Conservation (phyloP, 2,888 invertebrate genomes). For the Rhamnusium bicolor region DNA sequence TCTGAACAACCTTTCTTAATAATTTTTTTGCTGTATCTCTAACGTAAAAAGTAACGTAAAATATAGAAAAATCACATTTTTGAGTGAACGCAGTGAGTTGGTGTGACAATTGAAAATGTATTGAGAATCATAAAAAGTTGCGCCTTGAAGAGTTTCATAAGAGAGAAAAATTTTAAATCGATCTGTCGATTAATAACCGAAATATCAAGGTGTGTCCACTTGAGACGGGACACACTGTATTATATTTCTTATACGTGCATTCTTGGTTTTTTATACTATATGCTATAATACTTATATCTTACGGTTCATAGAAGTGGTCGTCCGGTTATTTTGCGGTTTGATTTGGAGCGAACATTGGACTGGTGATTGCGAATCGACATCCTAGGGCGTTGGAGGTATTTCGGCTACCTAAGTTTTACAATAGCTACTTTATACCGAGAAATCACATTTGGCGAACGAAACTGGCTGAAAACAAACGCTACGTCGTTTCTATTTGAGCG, state of each 20-base stretch:
- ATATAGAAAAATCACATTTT: too few species aligned
- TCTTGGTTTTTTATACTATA: background rate
- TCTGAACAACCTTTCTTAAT: too few species aligned
- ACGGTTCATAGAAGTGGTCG: background rate
- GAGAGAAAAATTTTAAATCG: too few species aligned
- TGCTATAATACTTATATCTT: background rate
- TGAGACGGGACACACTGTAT: too few species aligned
- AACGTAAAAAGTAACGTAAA: too few species aligned
- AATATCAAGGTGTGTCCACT: too few species aligned
- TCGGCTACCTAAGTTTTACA: constrained; percentile 50
- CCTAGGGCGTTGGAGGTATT: constrained; percentile 43
- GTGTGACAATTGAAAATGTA: too few species aligned
- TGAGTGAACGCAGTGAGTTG: too few species aligned
- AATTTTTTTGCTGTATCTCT: too few species aligned
- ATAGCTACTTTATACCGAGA: constrained; percentile 49
- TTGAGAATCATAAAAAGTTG: too few species aligned
- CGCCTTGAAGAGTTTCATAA: too few species aligned
- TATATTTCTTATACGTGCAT: background rate
- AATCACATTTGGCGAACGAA: constrained; percentile 52
- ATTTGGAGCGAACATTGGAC: constrained; percentile 28
- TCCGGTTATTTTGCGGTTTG: constrained; percentile 36
- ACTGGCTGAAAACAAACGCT: constrained; percentile 56
- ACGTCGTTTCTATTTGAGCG: constrained; percentile 51
- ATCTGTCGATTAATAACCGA: too few species aligned
- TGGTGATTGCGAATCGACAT: constrained; percentile 35